Percentiles rank a stretch among this genome's conserved stretches.
These are phyloP conservation scores for Campoletis sonorensis DNA, from an alignment of 1,140 invertebrate genomes.

Conservation along the genomic window DNA sequence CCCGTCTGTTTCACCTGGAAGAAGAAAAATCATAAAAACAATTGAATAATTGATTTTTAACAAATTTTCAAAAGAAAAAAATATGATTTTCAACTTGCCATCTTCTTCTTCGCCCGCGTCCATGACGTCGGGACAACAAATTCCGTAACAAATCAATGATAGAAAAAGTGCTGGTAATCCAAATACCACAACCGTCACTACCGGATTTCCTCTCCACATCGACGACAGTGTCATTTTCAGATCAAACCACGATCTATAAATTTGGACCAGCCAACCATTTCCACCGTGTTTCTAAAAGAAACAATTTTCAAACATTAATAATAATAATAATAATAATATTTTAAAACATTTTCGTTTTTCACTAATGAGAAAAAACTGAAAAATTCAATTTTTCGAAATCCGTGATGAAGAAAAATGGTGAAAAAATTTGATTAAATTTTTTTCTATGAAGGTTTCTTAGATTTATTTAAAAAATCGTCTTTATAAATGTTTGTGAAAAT, in stretches of 20 bases:
- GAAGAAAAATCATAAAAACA: no score
- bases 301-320: constrained; percentile 1
- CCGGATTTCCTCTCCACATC: constrained; percentile 95
- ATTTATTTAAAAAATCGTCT: no score
- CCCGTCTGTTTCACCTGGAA: constrained; percentile 59
- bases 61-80: no score
- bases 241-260: constrained; percentile 89
- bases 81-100: constrained; percentile 61
- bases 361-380: no score
- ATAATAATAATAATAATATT: no score
- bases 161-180: constrained; percentile 93
- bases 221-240: constrained; percentile 83
- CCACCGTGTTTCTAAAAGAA: constrained; percentile 87
- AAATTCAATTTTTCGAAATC: no score
- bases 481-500: no score
- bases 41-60: no score
- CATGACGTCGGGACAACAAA: constrained; percentile 95
- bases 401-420: no score
- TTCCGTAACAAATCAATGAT: constrained; percentile 94
- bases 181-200: constrained; percentile 91
- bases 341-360: no score
- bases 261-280: constrained; percentile 82
- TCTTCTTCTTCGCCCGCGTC: constrained; percentile 93
- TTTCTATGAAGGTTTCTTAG: no score
- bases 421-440: no score